Base-by-base conservation (phyloP, 2,113 vertebrate species). In the Atlantisia rogersi region DNA sequence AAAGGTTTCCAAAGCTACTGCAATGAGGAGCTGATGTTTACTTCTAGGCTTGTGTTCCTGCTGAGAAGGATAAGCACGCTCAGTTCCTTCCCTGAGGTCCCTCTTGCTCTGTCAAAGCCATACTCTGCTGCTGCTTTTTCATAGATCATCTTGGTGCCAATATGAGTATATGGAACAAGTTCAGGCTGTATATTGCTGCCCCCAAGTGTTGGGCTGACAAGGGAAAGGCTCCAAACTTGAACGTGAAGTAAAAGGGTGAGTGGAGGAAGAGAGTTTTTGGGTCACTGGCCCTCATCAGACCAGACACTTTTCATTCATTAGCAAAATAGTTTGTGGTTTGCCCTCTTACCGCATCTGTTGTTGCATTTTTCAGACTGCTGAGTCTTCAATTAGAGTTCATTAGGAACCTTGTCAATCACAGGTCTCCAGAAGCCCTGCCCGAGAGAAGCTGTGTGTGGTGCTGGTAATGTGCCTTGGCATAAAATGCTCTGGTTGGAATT, bases 321-420 rank as follows among this genome's bases (percentile, higher is more conserved):
- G 93, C 71, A 35, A 24, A 91, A n/a, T 40, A 31, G 94, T 71
- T 94, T 95, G 93, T 12, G n/a, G 85, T 65, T 88, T 93, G 92
- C 91, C 90, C 93, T 96, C 87, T 95, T 69, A 84, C 95, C 97
- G 82, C 96, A 63, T 95, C 96, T 88, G 90, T 88, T 90, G 92
- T 71, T 85, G 92, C 84, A 21, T 91, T 96, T 96, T 96, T 88
- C 84, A 52, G 83, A 32, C 96, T 86, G 73, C 58, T 1, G 58
- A 56, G 80, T 67, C 86, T 86, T 87, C 97, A 98, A 97, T 98
- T 98, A 98, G 91, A 71, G 90, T 79, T 97, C 97, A 98, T 98
- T 97, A 98, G 94, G 52, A 96, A 87, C 90, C 94, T 86, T 90
- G 97, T 98, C 98, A 97, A 70, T 98, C 98, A 97, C 4, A 52